These are phyloP conservation scores for Myotis davidii DNA, from an alignment of 2,113 vertebrate genomes.

Conservation along the genomic window DNA sequence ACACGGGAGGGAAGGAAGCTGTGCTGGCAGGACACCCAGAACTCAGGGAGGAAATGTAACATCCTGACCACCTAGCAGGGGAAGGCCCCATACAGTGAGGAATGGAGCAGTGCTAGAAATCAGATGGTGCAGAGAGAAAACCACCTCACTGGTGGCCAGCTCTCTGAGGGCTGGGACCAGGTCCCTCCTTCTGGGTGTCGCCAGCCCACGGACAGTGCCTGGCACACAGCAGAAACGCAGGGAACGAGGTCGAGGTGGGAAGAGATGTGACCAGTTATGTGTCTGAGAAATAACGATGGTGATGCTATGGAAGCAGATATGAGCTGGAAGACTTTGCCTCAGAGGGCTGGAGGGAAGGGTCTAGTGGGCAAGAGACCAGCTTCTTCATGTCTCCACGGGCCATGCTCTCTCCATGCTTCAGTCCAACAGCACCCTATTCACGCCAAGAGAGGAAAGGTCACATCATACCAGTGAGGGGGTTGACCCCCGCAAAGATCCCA, in stretches of 20 bases:
- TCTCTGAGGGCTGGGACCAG: no score
- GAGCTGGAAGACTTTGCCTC: not conserved
- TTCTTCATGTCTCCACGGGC: not conserved
- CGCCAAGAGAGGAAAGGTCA: not conserved
- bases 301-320: not conserved
- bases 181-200: not conserved
- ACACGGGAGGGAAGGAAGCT: not conserved
- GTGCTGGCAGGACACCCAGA: constrained; percentile 44
- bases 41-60: constrained; percentile 14
- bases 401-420: not conserved
- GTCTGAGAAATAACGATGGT: not conserved
- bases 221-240: not conserved
- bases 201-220: not conserved
- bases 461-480: not conserved
- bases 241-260: not conserved
- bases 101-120: not conserved
- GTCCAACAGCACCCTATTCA: not conserved
- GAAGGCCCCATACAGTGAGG: not conserved
- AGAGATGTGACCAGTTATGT: not conserved
- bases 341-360: not conserved
- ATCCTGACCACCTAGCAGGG: not conserved
- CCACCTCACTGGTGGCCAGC: not conserved
- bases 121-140: not conserved
- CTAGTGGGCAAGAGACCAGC: not conserved
- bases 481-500: not conserved